Base-by-base conservation (phyloP, 2,888 invertebrate species). In the Polyommatus iphigenia region DNA sequence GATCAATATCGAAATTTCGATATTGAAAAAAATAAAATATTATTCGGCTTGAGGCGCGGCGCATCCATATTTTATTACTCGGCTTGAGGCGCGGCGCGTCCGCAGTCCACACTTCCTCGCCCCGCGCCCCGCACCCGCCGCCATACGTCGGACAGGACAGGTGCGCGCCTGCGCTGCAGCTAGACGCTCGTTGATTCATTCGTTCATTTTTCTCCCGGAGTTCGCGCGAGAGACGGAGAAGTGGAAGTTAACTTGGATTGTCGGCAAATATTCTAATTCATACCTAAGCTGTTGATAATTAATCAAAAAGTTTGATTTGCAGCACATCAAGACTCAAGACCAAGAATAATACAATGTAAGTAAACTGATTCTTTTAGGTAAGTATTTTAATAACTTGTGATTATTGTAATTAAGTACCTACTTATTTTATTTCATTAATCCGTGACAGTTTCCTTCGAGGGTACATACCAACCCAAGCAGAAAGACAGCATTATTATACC, bases 401-500 rank as follows among this genome's bases (percentile, higher is more conserved):
- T 54, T 54, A 54, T 54, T 54, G 54, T 54, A 54, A 54, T 54
- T 54, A 54, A 54, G 54, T 54, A 54, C 54, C 54, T 54, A 54
- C 54, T 54, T 54, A 54, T 54, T 54, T 54, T 54, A 54, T 54
- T 57, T 57, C 54, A 57, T 57, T 57, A 57, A 57, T 57, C 54
- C 54, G 54, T 57, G 54, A 57, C 54, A 57, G 54, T 57, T 57
- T 57, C 54, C 54, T 57, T 57, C 54, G 54, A 57, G 54, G 57
- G 57, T 57, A 57, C 54, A 57, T 57, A 57, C 54, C 54, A 57
- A 57, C 54, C 54, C 54, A 57, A 57, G 54, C 54, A 57, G 54
- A 57, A 57, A 57, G 54, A 57, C 54, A 57, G 54, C 54, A 57
- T 57, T n/a, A 57, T 57, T 57, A 57, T 57, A 57, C 54, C 54